A percentile compares a stretch with the other conserved stretches of the same genome.
Conservation (phyloP, 2,113 vertebrate species). For the Silurus asotus region DNA sequence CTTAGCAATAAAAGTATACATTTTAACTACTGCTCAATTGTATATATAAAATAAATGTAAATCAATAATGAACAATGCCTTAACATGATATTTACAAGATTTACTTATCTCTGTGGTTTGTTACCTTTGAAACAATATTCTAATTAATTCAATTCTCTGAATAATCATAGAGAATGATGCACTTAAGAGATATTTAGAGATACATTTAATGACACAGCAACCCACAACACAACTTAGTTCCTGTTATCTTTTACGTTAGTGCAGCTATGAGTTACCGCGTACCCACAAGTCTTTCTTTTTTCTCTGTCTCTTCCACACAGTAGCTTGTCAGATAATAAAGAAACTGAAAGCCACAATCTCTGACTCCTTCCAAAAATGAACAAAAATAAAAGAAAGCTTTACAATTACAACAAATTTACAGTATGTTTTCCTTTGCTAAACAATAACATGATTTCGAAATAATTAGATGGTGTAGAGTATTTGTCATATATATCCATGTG, state of each 20-base stretch:
- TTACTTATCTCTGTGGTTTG: not conserved
- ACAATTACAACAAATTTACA: not conserved
- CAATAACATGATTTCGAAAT: not conserved
- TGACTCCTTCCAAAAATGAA: not conserved
- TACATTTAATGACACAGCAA: not conserved
- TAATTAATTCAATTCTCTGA: not conserved
- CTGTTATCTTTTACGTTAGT: not conserved
- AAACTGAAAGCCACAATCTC: not conserved
- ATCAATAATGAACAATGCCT: too few species aligned
- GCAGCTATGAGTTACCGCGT: not conserved
- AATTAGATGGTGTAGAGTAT: not conserved
- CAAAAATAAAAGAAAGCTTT: not conserved
- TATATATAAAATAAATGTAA: too few species aligned
- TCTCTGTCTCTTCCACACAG: not conserved
- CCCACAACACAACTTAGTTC: not conserved
- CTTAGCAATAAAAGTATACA: too few species aligned
- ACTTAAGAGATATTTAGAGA: not conserved
- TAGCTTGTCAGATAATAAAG: not conserved
- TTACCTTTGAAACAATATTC: not conserved
- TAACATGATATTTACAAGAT: not conserved
- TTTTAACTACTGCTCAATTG: too few species aligned
- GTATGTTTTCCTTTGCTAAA: not conserved
- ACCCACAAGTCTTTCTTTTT: not conserved
- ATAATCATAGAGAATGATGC: not conserved
- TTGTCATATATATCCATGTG: not conserved